These are phyloP conservation scores for Panthera uncia DNA, from an alignment of 2,113 vertebrate species.

Conservation along the genomic window DNA sequence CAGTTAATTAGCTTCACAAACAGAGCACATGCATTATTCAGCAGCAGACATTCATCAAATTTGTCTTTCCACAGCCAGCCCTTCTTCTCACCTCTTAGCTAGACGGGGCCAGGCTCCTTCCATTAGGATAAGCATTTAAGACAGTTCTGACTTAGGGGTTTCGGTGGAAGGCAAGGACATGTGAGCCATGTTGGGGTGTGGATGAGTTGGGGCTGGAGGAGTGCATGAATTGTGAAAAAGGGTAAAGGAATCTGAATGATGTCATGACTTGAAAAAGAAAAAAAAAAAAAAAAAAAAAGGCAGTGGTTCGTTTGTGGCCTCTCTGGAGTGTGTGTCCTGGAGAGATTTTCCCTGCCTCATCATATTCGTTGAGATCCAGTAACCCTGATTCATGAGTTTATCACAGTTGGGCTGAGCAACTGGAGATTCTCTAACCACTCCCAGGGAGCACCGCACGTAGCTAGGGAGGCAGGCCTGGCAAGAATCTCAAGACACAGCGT, in stretches of 20 bases:
- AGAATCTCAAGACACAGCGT: neutral
- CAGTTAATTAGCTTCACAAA: conserved; percentile 64
- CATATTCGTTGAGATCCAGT: neutral
- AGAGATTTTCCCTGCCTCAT: neutral
- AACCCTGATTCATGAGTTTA: neutral
- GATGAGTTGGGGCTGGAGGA: neutral
- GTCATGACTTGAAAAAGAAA: neutral
- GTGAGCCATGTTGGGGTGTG: neutral
- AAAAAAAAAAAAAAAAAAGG: neutral
- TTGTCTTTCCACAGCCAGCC: neutral
- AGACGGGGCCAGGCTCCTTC: neutral
- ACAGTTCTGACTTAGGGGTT: neutral
- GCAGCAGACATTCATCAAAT: conserved; percentile 25
- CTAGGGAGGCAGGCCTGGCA: neutral
- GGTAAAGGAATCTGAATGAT: neutral
- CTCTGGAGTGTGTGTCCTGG: neutral
- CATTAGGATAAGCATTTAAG: neutral
- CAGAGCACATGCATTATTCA: conserved; percentile 58
- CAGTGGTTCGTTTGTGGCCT: neutral
- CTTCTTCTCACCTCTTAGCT: neutral
- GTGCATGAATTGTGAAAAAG: neutral
- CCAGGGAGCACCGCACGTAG: accelerated
- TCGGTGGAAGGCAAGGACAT: neutral
- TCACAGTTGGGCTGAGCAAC: neutral
- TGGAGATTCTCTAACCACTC: neutral